Evolutionary conservation across 1,140 invertebrate genomes (phyloP).

Genomic region (Aphelinus certus): DNA sequence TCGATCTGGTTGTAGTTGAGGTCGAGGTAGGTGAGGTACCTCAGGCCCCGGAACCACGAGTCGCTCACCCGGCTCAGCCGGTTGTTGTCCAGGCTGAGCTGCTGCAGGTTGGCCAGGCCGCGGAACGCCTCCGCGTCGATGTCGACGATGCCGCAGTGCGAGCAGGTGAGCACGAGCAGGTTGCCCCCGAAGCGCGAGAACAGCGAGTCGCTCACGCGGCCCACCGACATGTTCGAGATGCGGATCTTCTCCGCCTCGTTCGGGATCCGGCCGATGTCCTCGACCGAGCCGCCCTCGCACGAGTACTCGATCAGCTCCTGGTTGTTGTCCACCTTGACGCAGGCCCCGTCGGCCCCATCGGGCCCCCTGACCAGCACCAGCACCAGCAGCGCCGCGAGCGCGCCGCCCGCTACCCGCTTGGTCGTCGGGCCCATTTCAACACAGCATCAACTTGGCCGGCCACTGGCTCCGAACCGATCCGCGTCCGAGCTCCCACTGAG

Average conservation of each 20-base stretch:
- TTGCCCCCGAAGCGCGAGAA: slow-evolving; percentile 55
- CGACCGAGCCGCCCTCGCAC: slow-evolving; percentile 50
- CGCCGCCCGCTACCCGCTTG: not conserved
- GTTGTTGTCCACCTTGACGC: slow-evolving; percentile 45
- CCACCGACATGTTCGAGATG: slow-evolving; percentile 51
- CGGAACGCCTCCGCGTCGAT: slow-evolving; percentile 56
- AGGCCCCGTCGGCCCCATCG: slow-evolving; percentile 32
- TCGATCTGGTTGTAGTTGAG: slow-evolving; percentile 59
- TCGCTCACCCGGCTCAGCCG: slow-evolving; percentile 46
- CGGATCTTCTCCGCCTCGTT: slow-evolving; percentile 51
- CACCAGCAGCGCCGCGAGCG: not conserved
- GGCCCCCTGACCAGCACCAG: not conserved
- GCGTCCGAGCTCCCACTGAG: slow-evolving; percentile 51
- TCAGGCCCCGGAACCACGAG: slow-evolving; percentile 53
- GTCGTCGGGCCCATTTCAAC: not conserved
- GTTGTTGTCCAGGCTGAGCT: slow-evolving; percentile 58
- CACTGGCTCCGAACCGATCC: not conserved
- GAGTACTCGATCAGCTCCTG: slow-evolving; percentile 52
- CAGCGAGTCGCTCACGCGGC: slow-evolving; percentile 43
- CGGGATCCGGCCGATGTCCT: slow-evolving; percentile 52
- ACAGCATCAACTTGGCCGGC: not conserved
- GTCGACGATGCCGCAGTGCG: slow-evolving; percentile 53
- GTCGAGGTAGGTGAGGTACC: slow-evolving; percentile 57
- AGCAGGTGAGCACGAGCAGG: slow-evolving; percentile 55
- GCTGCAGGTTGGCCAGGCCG: slow-evolving; percentile 52